Percentiles rank a stretch among this genome's conserved stretches.
Evolutionary conservation across 2,888 invertebrate genomes (phyloP).

Genomic region (Ceratothoa steindachneri): DNA sequence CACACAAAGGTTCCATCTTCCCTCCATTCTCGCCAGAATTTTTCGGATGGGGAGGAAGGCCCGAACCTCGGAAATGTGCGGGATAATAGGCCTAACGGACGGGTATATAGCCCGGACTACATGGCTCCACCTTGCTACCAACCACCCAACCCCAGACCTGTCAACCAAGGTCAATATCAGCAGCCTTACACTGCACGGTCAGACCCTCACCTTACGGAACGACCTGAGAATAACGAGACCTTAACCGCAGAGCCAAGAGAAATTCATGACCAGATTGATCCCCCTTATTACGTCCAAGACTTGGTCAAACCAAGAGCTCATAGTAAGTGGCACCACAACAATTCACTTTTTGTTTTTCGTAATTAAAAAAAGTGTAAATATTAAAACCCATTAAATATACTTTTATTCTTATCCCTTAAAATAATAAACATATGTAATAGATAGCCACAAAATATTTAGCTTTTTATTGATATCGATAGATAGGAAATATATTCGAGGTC

Average conservation of each 20-base stretch:
- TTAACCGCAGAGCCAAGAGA: background rate
- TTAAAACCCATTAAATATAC: background rate
- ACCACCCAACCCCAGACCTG: background rate
- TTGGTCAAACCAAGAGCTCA: conserved; percentile 32
- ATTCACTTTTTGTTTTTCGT: background rate
- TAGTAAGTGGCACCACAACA: too few species aligned
- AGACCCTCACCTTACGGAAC: background rate
- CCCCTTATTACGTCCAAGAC: conserved; percentile 44
- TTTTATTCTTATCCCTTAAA: background rate
- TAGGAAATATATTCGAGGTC: too few species aligned
- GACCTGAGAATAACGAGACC: background rate
- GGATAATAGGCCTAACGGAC: conserved; percentile 1
- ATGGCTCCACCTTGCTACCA: conserved; percentile 1
- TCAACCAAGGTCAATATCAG: background rate
- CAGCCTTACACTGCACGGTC: background rate
- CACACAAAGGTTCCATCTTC: background rate
- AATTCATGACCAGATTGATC: conserved; percentile 17
- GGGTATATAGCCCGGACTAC: background rate
- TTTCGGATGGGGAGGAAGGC: background rate
- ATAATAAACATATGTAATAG: too few species aligned
- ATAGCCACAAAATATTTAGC: too few species aligned
- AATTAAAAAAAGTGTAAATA: background rate
- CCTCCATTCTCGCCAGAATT: background rate
- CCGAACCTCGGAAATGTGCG: background rate
- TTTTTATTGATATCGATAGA: too few species aligned